Percentiles rank a stretch among this genome's conserved stretches.
These are phyloP conservation scores for Trissonchulus sp. DNA, from an alignment of 2,888 invertebrate species.

Conservation along the genomic window DNA sequence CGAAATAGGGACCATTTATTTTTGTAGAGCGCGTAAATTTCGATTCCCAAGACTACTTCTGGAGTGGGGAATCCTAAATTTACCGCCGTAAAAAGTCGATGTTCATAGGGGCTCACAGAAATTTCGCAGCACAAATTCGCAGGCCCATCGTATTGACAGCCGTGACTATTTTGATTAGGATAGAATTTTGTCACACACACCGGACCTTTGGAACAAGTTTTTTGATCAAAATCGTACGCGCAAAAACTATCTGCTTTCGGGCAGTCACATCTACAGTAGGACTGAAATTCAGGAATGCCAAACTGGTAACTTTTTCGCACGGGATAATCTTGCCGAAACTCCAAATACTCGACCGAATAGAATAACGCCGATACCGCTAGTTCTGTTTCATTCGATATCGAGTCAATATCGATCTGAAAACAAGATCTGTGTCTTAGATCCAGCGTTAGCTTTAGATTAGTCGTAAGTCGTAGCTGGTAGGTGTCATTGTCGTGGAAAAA, in stretches of 20 bases:
- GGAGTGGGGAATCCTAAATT: slow-evolving; percentile 7
- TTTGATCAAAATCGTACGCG: background rate
- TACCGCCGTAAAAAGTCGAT: slow-evolving; percentile 13
- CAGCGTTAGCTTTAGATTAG: slow-evolving; percentile 5
- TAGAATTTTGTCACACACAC: slow-evolving; percentile 21
- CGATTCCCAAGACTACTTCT: background rate
- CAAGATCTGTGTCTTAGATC: slow-evolving; percentile 13
- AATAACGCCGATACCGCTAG: slow-evolving; percentile 1
- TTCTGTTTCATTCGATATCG: slow-evolving; percentile 9
- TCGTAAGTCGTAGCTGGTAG: slow-evolving; percentile 3
- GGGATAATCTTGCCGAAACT: slow-evolving; percentile 7
- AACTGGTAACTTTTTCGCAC: slow-evolving; percentile 5
- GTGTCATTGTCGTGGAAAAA: slow-evolving; percentile 18
- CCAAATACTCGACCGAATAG: slow-evolving; percentile 17
- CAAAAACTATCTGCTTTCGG: background rate
- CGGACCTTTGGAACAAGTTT: background rate
- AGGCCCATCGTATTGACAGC: background rate
- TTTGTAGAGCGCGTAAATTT: slow-evolving; percentile 14
- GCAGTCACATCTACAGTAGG: slow-evolving; percentile 18
- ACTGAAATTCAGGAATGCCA: slow-evolving; percentile 21
- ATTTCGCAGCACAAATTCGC: slow-evolving; percentile 25
- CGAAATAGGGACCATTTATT: slow-evolving; percentile 19
- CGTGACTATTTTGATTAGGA: background rate
- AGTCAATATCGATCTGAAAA: slow-evolving; percentile 17
- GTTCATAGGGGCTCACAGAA: background rate